Base-by-base conservation (phyloP, 2,888 invertebrate genomes). In the Apoderus coryli region DNA sequence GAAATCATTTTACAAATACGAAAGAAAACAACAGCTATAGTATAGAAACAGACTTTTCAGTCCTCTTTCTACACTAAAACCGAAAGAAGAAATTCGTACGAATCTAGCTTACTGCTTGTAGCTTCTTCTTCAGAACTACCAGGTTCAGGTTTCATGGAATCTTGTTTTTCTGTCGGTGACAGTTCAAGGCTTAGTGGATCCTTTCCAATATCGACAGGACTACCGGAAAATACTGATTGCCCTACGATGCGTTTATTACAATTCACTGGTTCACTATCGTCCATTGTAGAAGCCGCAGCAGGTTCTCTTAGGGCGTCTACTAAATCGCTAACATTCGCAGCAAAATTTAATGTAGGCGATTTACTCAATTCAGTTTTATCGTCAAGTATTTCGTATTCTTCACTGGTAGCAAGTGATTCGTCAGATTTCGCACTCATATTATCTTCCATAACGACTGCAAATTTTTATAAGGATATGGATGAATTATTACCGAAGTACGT, bases 61-160 rank as follows among this genome's bases (percentile, higher is more conserved):
- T n/a, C n/a, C n/a, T n/a, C n/a, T n/a, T n/a, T n/a, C n/a, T n/a
- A n/a, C n/a, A n/a, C n/a, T n/a, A 19, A 19, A 19, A 19, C 7
- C 19, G 19, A n/a, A n/a, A 19, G 19, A 19, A n/a, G 7, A n/a
- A 7, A 19, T 7, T 6, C 19, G n/a, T 19, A 7, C 19, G n/a
- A 24, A 6, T 23, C 33, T 29, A 34, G 44, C 47, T 44, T 35
- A 40, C 33, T 34, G 44, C 48, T 50, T 56, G 74, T 74, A 11
- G 36, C 34, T 16, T 41, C 42, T 35, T 42, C 47, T 31, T 47
- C 74, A 48, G 80, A 80, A 31, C 75, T 74, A 37, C 76, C 79
- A 46, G 76, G 76, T 39, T 71, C 72, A 2, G 79, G 76, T 53
- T 82, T 82, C 76, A 79, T 80, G 37, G 69, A 65, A 50, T 81